Base-by-base conservation (phyloP, 2,888 invertebrate genomes). In the Sericinus montela region DNA sequence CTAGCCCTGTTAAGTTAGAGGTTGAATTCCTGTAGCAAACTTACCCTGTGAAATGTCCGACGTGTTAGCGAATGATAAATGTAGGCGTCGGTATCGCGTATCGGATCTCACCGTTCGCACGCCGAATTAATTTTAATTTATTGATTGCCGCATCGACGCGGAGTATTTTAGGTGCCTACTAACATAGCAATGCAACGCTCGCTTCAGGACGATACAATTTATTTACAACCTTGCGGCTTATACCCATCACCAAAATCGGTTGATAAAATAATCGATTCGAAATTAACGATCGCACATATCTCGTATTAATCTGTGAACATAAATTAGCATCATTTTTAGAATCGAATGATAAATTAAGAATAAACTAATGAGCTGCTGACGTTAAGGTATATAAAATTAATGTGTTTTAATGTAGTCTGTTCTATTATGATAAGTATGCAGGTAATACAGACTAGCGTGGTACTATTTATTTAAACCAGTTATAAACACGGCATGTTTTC, bases 111-210 rank as follows among this genome's bases (percentile, higher is more conserved):
- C 74, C 86, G 87, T 87, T 88, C 86, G 88, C 87, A 85, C 85
- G 85, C 86, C 87, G 88, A 88, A 88, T 87, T 88, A 87, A 88
- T 88, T 87, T 88, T 87, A 87, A 88, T 87, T 88, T 88, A 88
- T 88, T 86, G 88, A 86, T 85, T 83, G 82, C 73, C 74, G 82
- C 83, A 86, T 83, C 81, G 83, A 79, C 80, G 75, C 73, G 62
- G 79, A 82, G 80, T 82, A 84, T 87, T 84, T 85, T 83, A 83
- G 82, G 69, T 85, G 78, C 83, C 82, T 82, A 80, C 81, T 73
- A 77, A 76, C 74, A 59, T 67, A 63, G 69, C 70, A 67, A 74
- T 72, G 72, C 71, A 29, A 29, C 34, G 49, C 72, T 78, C 68
- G 76, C 74, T 79, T 77, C 77, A 71, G 74, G 75, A 46, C 71